Evolutionary conservation across 2,113 vertebrate genomes (phyloP).

Genomic region (Cryptomyrus ogoouensis): DNA sequence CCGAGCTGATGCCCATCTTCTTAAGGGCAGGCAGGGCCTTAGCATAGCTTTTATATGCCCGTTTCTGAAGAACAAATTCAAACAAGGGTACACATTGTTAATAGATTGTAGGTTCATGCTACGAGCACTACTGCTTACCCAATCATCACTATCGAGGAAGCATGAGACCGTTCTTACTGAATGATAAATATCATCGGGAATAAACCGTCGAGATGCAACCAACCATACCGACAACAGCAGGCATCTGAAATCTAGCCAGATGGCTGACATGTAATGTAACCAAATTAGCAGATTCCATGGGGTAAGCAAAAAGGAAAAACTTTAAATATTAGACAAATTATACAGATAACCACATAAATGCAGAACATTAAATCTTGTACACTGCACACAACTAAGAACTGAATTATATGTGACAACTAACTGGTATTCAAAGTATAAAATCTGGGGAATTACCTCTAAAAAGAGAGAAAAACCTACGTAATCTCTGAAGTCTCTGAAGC

Average conservation of each 20-base stretch:
- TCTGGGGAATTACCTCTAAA: background rate
- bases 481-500: background rate
- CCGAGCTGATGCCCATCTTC: conserved; percentile 90
- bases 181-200: background rate
- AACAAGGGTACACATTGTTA: background rate
- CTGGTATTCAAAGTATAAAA: background rate
- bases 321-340: background rate
- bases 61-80: conserved; percentile 70
- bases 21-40: conserved; percentile 88
- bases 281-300: background rate
- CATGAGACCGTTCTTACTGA: background rate
- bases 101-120: background rate
- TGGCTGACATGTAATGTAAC: background rate
- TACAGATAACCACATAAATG: background rate
- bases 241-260: background rate
- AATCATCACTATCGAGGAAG: background rate
- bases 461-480: background rate
- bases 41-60: conserved; percentile 94
- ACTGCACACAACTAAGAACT: background rate
- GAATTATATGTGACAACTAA: background rate
- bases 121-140: background rate
- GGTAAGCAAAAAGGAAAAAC: background rate
- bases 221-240: too few relatives aligned
- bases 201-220: background rate
- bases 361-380: background rate